A percentile compares a stretch with the other conserved stretches of the same genome.
Evolutionary conservation across 2,113 vertebrate genomes (phyloP).

Genomic region (Podarcis cretensis): DNA sequence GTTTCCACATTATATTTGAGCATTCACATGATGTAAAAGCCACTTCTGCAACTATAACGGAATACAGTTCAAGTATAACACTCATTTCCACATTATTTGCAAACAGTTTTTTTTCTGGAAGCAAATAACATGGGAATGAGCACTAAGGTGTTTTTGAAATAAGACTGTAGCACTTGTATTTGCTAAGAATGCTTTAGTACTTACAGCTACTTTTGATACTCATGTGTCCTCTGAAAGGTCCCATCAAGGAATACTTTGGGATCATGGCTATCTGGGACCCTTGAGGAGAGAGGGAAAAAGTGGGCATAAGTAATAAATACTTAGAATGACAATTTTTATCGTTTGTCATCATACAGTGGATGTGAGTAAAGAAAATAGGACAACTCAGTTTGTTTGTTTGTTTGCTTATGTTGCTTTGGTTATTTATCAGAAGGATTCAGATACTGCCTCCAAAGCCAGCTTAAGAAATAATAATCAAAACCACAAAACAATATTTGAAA

Average conservation of each 20-base stretch:
- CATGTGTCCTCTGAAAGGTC: constrained; percentile 65
- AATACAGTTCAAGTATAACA: too few species aligned
- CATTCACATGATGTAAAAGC: too few species aligned
- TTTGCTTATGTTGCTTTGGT: not conserved
- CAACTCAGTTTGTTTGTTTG: not conserved
- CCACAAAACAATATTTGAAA: too few species aligned
- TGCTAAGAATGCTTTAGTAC: constrained; percentile 15
- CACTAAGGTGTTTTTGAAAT: not conserved
- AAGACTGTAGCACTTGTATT: not conserved
- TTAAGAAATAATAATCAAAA: too few species aligned
- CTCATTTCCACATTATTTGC: too few species aligned
- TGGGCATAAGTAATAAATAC: not conserved
- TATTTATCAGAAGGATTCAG: not conserved
- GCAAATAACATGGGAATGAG: too few species aligned
- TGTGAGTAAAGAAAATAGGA: not conserved
- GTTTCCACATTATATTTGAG: too few species aligned
- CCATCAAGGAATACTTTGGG: constrained; percentile 43
- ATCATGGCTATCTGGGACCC: constrained; percentile 13
- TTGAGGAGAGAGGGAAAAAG: constrained; percentile 21
- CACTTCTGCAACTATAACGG: too few species aligned
- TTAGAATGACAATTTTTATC: not conserved
- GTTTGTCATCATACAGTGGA: not conserved
- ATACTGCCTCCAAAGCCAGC: not conserved
- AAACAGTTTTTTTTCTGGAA: too few species aligned
- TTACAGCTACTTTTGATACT: constrained; percentile 69